A percentile compares a stretch with the other conserved stretches of the same genome.
phyloP scores from a whole-genome alignment of 2,797 vertebrate genomes.

The Poecilia gillii region DNA sequence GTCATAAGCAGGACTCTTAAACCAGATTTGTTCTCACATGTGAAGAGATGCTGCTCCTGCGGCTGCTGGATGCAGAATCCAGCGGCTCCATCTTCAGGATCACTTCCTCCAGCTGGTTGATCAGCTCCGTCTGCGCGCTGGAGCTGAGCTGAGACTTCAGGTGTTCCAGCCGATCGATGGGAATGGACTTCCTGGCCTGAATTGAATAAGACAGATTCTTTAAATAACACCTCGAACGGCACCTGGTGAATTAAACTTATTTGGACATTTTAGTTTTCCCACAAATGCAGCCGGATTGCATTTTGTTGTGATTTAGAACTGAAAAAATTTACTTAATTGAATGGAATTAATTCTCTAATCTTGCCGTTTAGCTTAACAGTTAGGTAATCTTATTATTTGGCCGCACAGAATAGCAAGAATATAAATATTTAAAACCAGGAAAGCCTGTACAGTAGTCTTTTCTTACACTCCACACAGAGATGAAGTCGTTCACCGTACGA shows the following conservation, averaged over 20 bases:
- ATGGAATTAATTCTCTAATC: not conserved
- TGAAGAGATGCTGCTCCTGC: slow-evolving; percentile 96
- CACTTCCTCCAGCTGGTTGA: slow-evolving; percentile 88
- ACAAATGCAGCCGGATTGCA: too few species aligned
- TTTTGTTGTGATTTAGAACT: not conserved
- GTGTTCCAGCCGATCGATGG: slow-evolving; percentile 91
- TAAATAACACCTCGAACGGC: not conserved
- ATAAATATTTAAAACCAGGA: not conserved
- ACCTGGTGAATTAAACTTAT: not conserved
- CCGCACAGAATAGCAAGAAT: not conserved
- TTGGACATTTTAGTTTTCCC: not conserved
- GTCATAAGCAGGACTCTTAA: not conserved
- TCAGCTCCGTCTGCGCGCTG: slow-evolving; percentile 81
- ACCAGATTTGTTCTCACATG: slow-evolving; percentile 81
- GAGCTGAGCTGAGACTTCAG: slow-evolving; percentile 89
- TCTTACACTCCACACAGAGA: not conserved
- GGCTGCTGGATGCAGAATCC: slow-evolving; percentile 95
- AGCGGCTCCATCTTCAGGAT: slow-evolving; percentile 89
- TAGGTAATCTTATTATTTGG: not conserved
- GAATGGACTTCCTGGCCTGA: slow-evolving; percentile 91
- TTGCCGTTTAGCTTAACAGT: not conserved
- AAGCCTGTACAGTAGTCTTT: not conserved
- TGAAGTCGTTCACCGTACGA: slow-evolving; percentile 3
- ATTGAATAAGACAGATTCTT: slow-evolving; percentile 1
- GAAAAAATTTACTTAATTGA: not conserved